Percentiles rank a stretch among this genome's conserved stretches.
phyloP scores from a whole-genome alignment of 1,140 invertebrate species.

The Tetragonula clypearis region DNA sequence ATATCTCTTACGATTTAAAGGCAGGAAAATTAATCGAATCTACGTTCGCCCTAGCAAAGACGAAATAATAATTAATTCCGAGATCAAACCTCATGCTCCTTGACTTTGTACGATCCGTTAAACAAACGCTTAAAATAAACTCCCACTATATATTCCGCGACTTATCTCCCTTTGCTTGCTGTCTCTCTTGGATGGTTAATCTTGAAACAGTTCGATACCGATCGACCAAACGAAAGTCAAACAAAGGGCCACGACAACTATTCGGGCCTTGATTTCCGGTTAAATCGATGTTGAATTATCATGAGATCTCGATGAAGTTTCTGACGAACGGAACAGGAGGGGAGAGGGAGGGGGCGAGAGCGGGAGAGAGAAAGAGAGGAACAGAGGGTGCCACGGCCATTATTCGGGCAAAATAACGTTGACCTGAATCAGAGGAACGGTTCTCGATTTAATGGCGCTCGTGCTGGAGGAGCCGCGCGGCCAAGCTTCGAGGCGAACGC shows the following conservation, averaged over 20 bases:
- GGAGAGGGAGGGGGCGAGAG: not conserved
- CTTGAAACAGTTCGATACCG: too few relatives aligned
- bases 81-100: not conserved
- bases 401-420: constrained; percentile 62
- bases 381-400: constrained; percentile 22
- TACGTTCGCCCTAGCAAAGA: not conserved
- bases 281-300: constrained; percentile 31
- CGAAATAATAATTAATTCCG: not conserved
- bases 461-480: constrained; percentile 20
- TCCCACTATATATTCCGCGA: not conserved
- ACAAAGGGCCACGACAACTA: not conserved
- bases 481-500: constrained; percentile 41
- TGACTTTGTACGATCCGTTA: not conserved
- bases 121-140: not conserved
- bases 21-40: not conserved
- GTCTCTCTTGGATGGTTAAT: not conserved
- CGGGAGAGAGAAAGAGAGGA: not conserved
- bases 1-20: not conserved
- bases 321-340: not conserved
- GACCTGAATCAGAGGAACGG: constrained; percentile 35
- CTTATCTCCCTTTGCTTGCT: not conserved
- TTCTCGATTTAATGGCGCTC: constrained; percentile 57
- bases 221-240: not conserved
- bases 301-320: not conserved
- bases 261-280: constrained; percentile 11